These are phyloP conservation scores for Psilopsiagon aymara DNA, from an alignment of 2,113 vertebrate genomes.

Conservation along the genomic window DNA sequence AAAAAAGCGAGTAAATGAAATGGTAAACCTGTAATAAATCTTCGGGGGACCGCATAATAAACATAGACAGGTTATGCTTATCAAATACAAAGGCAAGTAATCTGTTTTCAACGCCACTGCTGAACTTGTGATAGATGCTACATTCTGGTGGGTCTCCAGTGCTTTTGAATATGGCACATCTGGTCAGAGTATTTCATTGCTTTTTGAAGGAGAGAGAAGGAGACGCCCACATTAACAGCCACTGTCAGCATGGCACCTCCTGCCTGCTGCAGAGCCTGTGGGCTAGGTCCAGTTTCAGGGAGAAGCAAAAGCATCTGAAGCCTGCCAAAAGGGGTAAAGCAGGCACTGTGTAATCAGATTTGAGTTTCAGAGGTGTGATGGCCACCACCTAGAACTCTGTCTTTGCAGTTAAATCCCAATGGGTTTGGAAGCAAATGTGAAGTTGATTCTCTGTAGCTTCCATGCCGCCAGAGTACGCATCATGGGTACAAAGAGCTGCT, in stretches of 20 bases:
- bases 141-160: neutral
- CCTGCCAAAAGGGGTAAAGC: neutral
- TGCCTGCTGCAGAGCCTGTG: neutral
- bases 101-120: conserved; percentile 46
- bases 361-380: neutral
- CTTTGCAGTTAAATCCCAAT: neutral
- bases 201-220: neutral
- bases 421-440: neutral
- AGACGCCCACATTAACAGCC: neutral
- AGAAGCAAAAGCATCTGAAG: neutral
- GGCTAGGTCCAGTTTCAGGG: neutral
- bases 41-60: conserved; percentile 23
- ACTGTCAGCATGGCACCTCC: neutral
- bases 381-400: neutral
- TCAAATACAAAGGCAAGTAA: conserved; percentile 39
- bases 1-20: conserved; percentile 47
- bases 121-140: fast-evolving
- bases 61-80: conserved; percentile 24
- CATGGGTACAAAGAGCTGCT: neutral
- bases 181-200: conserved; percentile 8
- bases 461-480: fast-evolving
- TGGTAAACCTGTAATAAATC: conserved; percentile 28
- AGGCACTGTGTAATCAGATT: neutral
- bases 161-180: neutral
- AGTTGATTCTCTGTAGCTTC: neutral